Evolutionary conservation across 2,888 invertebrate species (phyloP).

Genomic region (Byasa hedistus): DNA sequence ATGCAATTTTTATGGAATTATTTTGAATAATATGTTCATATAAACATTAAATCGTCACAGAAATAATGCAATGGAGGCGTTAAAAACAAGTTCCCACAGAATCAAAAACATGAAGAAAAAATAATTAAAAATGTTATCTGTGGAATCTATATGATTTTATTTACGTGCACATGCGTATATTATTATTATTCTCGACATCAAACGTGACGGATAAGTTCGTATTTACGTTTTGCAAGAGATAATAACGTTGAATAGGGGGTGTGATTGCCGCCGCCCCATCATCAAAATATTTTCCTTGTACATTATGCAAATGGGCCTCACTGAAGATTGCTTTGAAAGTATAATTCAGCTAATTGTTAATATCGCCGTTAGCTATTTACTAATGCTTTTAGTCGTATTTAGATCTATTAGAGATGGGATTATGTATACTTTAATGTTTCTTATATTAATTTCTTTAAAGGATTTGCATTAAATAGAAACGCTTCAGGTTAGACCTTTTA

Average conservation of each 20-base stretch:
- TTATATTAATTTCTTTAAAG: conserved; percentile 11
- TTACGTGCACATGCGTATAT: neutral
- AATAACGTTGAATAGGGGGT: conserved; percentile 33
- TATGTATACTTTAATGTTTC: conserved; percentile 16
- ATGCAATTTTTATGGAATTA: too few relatives aligned
- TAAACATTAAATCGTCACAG: too few relatives aligned
- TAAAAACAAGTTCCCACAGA: too few relatives aligned
- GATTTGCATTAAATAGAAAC: conserved; percentile 8
- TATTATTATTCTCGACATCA: conserved; percentile 11
- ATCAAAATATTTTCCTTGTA: conserved; percentile 50
- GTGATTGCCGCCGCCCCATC: conserved; percentile 36
- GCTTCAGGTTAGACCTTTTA: conserved; percentile 1
- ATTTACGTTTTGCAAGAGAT: conserved; percentile 21
- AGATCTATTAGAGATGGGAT: conserved; percentile 29
- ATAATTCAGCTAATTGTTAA: conserved; percentile 52
- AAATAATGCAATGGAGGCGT: too few relatives aligned
- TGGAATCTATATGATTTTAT: conserved; percentile 14
- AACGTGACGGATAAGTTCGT: conserved; percentile 11
- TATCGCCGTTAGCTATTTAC: conserved; percentile 47
- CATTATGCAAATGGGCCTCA: conserved; percentile 47
- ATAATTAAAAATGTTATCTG: too few relatives aligned
- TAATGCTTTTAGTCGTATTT: conserved; percentile 30
- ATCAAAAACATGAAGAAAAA: too few relatives aligned
- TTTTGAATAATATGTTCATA: too few relatives aligned
- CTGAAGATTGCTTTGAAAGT: conserved; percentile 41